phyloP scores from a whole-genome alignment of 2,113 vertebrate genomes.

The Phaetusa simplex region DNA sequence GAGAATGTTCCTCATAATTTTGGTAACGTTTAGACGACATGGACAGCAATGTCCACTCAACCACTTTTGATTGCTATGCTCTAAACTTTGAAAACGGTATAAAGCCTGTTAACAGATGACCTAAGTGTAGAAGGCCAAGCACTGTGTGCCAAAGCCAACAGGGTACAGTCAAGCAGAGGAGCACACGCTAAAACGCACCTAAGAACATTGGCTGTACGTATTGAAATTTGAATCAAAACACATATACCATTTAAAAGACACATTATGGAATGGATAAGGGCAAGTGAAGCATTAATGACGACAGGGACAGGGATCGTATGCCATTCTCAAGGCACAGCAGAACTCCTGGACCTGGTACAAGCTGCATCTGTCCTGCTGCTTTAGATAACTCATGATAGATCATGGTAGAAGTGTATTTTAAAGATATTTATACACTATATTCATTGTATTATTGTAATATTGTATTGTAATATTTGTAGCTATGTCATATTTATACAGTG shows the following conservation, averaged over 20 bases:
- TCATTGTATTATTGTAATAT: neutral
- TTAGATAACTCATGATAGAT: neutral
- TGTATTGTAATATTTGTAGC: neutral
- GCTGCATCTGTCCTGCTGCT: neutral
- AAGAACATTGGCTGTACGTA: neutral
- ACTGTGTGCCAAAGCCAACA: neutral
- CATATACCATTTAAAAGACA: neutral
- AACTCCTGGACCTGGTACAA: neutral
- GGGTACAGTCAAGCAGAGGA: neutral
- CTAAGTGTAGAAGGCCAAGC: neutral
- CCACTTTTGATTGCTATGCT: neutral
- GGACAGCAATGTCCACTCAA: neutral
- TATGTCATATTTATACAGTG: neutral
- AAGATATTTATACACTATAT: neutral
- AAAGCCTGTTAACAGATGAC: neutral
- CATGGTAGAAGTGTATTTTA: neutral
- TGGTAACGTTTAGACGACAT: fast-evolving
- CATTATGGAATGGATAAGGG: neutral
- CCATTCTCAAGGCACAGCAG: neutral
- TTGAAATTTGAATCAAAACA: neutral
- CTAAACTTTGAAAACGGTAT: neutral
- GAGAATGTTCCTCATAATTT: neutral
- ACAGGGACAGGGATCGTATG: neutral
- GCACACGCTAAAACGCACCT: neutral
- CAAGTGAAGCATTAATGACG: neutral